Percentiles rank a stretch among this genome's conserved stretches.
Conservation (phyloP, 2,797 vertebrate genomes). For the Gobionotothen gibberifrons region DNA sequence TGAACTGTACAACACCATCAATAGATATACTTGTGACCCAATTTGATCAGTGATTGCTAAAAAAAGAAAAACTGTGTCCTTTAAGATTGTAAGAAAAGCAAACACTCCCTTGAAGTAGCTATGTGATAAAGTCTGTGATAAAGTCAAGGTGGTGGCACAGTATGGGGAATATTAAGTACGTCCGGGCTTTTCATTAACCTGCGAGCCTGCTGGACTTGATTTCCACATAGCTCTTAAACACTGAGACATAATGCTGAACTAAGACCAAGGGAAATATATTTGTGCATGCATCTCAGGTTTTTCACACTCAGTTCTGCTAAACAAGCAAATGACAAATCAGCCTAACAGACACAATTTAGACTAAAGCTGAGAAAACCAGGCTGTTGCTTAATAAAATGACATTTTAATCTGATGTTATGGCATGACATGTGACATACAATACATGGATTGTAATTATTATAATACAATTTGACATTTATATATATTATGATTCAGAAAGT, state of each 20-base stretch:
- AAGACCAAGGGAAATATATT: conserved; percentile 4
- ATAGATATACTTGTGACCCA: not conserved
- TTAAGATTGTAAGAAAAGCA: not conserved
- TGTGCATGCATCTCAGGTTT: not conserved
- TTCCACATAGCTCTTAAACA: conserved; percentile 39
- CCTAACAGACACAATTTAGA: not conserved
- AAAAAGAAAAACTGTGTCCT: conserved; percentile 12
- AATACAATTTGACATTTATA: conserved; percentile 71
- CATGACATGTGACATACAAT: conserved; percentile 64
- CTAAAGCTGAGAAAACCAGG: conserved; percentile 10
- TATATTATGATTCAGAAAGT: conserved; percentile 85
- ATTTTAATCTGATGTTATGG: conserved; percentile 73
- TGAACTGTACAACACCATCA: not conserved
- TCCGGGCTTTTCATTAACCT: conserved; percentile 76
- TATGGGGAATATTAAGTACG: conserved; percentile 65
- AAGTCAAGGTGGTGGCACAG: conserved; percentile 50
- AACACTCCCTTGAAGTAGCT: not conserved
- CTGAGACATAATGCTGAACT: conserved; percentile 37
- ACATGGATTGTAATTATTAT: conserved; percentile 68
- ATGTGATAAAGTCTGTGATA: conserved; percentile 41
- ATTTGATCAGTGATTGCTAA: not conserved
- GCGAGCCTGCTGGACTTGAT: conserved; percentile 29
- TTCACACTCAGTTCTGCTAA: not conserved
- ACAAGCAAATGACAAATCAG: conserved; percentile 24
- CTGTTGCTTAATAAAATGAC: conserved; percentile 40